Conservation (phyloP, 2,888 invertebrate species). For the Crepidodera aurea region DNA sequence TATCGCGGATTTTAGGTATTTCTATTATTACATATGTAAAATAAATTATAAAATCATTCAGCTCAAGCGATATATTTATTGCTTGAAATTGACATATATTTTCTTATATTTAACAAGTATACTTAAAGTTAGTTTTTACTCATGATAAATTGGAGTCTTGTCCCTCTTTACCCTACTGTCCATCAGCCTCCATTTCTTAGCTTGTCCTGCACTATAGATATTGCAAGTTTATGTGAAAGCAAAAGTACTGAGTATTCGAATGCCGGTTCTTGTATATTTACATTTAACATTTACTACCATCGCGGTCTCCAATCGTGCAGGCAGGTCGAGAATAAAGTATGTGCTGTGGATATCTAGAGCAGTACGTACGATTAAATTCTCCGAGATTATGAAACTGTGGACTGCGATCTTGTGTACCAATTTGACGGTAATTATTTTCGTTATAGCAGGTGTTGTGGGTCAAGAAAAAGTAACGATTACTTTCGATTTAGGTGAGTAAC, state of each 20-base stretch:
- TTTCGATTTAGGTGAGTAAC: conserved; percentile 7
- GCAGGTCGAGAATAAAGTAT: conserved; percentile 4
- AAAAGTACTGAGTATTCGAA: neutral
- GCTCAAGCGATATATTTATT: too few species aligned
- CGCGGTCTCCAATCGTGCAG: neutral
- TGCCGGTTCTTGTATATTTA: neutral
- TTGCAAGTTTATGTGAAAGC: neutral
- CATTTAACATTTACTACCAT: neutral
- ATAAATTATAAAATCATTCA: too few species aligned
- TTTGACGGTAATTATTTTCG: neutral
- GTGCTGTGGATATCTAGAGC: conserved; percentile 10
- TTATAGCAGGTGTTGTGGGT: neutral
- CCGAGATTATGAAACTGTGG: conserved; percentile 10
- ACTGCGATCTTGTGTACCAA: neutral
- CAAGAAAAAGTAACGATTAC: neutral
- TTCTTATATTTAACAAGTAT: too few species aligned
- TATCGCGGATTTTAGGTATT: too few species aligned
- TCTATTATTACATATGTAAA: too few species aligned
- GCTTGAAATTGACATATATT: too few species aligned
- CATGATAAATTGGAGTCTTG: too few species aligned
- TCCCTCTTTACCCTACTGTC: neutral
- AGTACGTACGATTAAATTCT: neutral
- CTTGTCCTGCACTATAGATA: neutral
- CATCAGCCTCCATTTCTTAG: conserved; percentile 8
- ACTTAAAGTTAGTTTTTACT: too few species aligned